Evolutionary conservation across 2,797 vertebrate genomes (phyloP).

Genomic region (Spinus olivaceus): DNA sequence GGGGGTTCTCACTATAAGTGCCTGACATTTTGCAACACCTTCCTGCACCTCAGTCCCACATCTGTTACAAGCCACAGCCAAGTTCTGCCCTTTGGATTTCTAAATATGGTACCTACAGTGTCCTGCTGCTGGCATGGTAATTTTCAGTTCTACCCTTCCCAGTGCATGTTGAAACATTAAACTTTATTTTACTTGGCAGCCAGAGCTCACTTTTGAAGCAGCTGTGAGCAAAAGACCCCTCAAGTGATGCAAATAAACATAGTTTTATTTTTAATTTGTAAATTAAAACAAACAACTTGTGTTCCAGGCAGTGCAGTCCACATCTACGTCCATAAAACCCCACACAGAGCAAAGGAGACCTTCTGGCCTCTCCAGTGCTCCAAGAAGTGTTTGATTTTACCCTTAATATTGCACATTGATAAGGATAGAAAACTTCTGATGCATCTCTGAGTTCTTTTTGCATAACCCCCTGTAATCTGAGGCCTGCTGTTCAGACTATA

Average conservation of each 20-base stretch:
- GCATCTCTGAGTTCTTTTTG: neutral
- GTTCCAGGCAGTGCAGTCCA: neutral
- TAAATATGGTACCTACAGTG: neutral
- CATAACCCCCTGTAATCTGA: neutral
- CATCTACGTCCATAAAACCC: neutral
- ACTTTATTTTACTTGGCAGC: constrained; percentile 39
- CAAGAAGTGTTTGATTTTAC: neutral
- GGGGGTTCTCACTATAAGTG: neutral
- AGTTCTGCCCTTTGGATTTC: neutral
- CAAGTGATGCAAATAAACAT: constrained; percentile 43
- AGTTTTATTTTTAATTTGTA: constrained; percentile 45
- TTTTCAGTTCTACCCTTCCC: constrained; percentile 58
- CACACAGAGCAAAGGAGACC: neutral
- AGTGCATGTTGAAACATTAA: neutral
- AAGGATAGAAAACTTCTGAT: neutral
- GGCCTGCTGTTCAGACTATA: neutral
- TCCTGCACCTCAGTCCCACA: neutral
- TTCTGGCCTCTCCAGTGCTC: neutral
- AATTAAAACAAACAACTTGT: constrained; percentile 44
- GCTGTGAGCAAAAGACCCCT: constrained; percentile 57
- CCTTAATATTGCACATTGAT: neutral
- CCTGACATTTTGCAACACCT: neutral
- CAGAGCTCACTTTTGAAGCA: constrained; percentile 18
- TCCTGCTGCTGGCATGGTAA: constrained; percentile 2
- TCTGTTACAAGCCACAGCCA: constrained; percentile 37